Percentiles rank a stretch among this genome's conserved stretches.
phyloP scores from a whole-genome alignment of 2,888 invertebrate species.

The Scaeva pyrastri region DNA sequence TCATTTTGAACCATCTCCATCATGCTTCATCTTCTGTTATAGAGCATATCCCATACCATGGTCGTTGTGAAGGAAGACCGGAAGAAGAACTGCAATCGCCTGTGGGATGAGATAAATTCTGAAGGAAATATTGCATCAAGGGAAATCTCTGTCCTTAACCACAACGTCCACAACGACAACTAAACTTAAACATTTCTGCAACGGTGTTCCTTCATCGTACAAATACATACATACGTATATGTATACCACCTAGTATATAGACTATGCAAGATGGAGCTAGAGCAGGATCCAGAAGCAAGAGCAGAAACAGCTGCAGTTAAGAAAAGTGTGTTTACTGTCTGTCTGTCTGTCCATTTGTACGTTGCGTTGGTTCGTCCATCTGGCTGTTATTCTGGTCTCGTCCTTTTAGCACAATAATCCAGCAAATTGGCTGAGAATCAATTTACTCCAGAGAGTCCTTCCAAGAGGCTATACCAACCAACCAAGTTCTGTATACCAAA shows the following conservation, averaged over 20 bases:
- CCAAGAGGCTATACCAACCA: slow-evolving; percentile 14
- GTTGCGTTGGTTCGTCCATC: slow-evolving; percentile 51
- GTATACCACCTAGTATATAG: too few relatives aligned
- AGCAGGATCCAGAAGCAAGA: too few relatives aligned
- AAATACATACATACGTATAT: too few relatives aligned
- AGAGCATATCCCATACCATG: not conserved
- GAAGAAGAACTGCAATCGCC: slow-evolving; percentile 65
- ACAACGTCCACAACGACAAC: slow-evolving; percentile 44
- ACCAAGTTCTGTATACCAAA: not conserved
- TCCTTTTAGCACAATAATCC: slow-evolving; percentile 78
- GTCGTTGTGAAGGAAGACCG: slow-evolving; percentile 14
- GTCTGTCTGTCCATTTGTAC: slow-evolving; percentile 2
- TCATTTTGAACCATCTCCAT: slow-evolving; percentile 8
- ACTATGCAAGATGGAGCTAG: not conserved
- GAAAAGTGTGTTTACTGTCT: slow-evolving; percentile 19
- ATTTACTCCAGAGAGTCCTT: slow-evolving; percentile 77
- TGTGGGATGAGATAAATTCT: slow-evolving; percentile 54
- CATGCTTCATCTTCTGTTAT: slow-evolving; percentile 11
- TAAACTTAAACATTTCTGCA: slow-evolving; percentile 14
- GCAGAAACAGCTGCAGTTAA: slow-evolving; percentile 20
- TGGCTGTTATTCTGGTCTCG: slow-evolving; percentile 66
- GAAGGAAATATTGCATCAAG: slow-evolving; percentile 65
- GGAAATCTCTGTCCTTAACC: slow-evolving; percentile 61
- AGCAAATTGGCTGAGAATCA: slow-evolving; percentile 81
- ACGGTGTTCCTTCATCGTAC: not conserved